Base-by-base conservation (phyloP, 2,888 invertebrate species). In the Hypselothyrea guttata region DNA sequence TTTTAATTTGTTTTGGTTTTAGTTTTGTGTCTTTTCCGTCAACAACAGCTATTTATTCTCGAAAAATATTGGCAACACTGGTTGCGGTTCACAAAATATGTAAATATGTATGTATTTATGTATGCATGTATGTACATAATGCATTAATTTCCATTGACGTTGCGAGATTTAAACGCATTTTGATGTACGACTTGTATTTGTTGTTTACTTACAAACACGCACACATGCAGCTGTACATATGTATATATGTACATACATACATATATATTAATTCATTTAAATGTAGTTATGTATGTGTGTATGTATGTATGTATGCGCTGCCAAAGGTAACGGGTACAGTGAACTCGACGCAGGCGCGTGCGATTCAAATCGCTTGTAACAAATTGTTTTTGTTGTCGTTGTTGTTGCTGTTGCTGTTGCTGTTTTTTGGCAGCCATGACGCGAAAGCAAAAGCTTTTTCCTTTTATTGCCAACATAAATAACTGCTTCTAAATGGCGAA, bases 241-340 rank as follows among this genome's bases (percentile, higher is more conserved):
- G n/a, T 12, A 18, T 11, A 3, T 55, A 42, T 46, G 51, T 67
- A 62, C 28, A 54, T 47, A 38, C 38, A 47, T 47, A 54, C 31
- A 54, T n/a, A 18, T 16, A 37, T 15, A 5, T 38, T n/a, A n/a
- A 15, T 37, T 63, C 44, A 47, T 42, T 44, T 27, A 27, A 9
- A 9, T n/a, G 55, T 30, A 41, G 27, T 59, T 42, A 49, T 46
- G 45, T 12, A 16, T 33, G 13, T n/a, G 13, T 22, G 4, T 38
- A 47, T 2, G 11, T 12, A 12, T 33, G 33, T 15, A n/a, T 42
- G 15, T 12, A 11, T 12, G 7, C 47, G 55, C 55, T 54, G 44
- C 42, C 38, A 64, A 78, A 82, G 84, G 78, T 78, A 79, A 84
- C 83, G 83, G 52, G 78, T 79, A 72, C 84, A 84, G 72, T 79